A percentile compares a stretch with the other conserved stretches of the same genome.
These are phyloP conservation scores for Crotophaga sulcirostris DNA, from an alignment of 2,113 vertebrate species.

Conservation along the genomic window DNA sequence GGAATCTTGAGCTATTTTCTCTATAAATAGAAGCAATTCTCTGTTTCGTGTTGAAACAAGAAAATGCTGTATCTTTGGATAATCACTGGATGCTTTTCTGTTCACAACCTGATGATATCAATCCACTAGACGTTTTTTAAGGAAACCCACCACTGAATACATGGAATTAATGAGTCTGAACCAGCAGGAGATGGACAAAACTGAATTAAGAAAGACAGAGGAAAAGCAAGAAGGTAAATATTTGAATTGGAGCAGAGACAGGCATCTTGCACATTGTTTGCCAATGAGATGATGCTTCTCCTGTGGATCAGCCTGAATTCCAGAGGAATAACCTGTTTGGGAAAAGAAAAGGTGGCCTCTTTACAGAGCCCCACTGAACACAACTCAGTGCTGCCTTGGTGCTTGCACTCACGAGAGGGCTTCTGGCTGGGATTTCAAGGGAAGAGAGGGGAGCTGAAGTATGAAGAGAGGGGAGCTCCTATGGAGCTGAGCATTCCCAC, in stretches of 20 bases:
- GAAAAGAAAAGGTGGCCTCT: neutral
- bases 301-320: neutral
- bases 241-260: neutral
- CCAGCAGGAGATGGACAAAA: neutral
- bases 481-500: neutral
- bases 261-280: neutral
- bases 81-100: neutral
- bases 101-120: too few species aligned
- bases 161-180: neutral
- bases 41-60: neutral
- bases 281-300: neutral
- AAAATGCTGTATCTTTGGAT: neutral
- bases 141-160: neutral
- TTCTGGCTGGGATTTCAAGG: neutral
- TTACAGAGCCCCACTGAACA: neutral
- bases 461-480: too few species aligned
- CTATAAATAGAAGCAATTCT: conserved; percentile 28
- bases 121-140: neutral
- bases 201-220: rapidly evolving
- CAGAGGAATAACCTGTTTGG: neutral
- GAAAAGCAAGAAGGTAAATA: neutral
- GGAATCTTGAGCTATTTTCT: rapidly evolving
- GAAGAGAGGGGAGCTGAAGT: neutral
- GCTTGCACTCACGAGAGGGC: neutral
- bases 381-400: neutral